phyloP scores from a whole-genome alignment of 2,888 invertebrate genomes.

The Rhagonycha fulva region DNA sequence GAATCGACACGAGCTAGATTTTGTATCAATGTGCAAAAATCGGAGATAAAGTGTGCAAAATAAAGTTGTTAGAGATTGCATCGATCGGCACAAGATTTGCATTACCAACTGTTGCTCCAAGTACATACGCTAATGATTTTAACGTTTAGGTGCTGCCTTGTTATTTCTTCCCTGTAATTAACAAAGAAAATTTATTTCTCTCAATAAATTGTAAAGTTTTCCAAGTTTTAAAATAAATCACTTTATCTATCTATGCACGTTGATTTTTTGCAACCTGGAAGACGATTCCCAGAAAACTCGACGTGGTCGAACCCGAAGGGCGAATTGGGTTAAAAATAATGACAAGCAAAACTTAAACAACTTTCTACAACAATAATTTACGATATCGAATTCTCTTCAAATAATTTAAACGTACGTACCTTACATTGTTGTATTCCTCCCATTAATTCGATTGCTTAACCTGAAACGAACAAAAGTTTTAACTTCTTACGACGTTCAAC shows the following conservation, averaged over 20 bases:
- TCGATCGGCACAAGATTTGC: constrained; percentile 31
- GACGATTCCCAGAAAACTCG: not conserved
- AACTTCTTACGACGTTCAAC: not conserved
- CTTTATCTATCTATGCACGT: not conserved
- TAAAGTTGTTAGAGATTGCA: constrained; percentile 34
- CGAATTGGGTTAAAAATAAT: not conserved
- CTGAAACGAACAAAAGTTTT: not conserved
- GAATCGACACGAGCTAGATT: constrained; percentile 27
- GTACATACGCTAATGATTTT: constrained; percentile 27
- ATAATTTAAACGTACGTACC: not conserved
- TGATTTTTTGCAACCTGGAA: not conserved
- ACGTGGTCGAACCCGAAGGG: not conserved
- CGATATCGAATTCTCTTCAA: not conserved
- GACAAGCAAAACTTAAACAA: not conserved
- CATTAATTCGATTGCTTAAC: not conserved
- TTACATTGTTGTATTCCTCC: not conserved
- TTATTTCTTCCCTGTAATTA: constrained; percentile 10
- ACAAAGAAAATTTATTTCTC: not conserved
- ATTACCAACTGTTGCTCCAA: constrained; percentile 31
- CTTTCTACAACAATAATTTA: not conserved
- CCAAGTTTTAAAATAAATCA: not conserved
- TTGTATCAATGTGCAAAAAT: constrained; percentile 19
- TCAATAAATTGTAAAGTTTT: not conserved
- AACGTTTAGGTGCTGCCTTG: constrained; percentile 25
- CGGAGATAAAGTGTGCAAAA: constrained; percentile 32